Evolutionary conservation across 2,113 vertebrate species (phyloP).

Genomic region (Thalassoma bifasciatum): DNA sequence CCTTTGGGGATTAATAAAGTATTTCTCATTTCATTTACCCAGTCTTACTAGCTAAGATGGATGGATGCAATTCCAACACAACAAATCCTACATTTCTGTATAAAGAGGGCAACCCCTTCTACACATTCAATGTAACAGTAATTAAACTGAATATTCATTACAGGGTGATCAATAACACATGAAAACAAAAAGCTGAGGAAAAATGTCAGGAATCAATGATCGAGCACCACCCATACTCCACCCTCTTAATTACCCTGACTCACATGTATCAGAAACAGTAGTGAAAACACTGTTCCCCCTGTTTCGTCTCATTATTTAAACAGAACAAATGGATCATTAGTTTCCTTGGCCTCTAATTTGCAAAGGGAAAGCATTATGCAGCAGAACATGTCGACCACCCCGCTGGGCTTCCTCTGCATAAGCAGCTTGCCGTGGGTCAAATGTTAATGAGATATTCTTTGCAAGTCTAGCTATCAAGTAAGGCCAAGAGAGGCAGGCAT

Average conservation of each 20-base stretch:
- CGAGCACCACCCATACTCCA: neutral
- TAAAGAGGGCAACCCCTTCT: neutral
- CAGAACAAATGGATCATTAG: slow-evolving; percentile 55
- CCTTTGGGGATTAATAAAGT: too few species aligned
- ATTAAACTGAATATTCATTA: neutral
- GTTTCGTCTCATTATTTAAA: slow-evolving; percentile 50
- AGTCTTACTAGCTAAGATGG: too few species aligned
- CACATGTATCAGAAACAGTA: slow-evolving; percentile 5
- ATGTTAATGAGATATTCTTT: slow-evolving; percentile 67
- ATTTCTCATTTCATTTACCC: too few species aligned
- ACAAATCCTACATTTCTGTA: neutral
- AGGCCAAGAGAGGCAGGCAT: slow-evolving; percentile 1
- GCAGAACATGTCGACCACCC: slow-evolving; percentile 32
- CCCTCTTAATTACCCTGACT: neutral
- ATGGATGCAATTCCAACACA: neutral
- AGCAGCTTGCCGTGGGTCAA: slow-evolving; percentile 56
- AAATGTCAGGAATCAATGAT: slow-evolving; percentile 4
- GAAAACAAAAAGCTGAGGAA: neutral
- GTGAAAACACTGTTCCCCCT: slow-evolving; percentile 4
- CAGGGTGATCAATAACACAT: slow-evolving; percentile 8
- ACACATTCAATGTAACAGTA: neutral
- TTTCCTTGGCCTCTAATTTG: slow-evolving; percentile 64
- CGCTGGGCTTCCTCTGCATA: slow-evolving; percentile 36
- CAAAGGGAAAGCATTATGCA: slow-evolving; percentile 59
- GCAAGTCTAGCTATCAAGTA: slow-evolving; percentile 28